Conservation (phyloP, 2,797 vertebrate genomes). For the Sebastes trivittatus region DNA sequence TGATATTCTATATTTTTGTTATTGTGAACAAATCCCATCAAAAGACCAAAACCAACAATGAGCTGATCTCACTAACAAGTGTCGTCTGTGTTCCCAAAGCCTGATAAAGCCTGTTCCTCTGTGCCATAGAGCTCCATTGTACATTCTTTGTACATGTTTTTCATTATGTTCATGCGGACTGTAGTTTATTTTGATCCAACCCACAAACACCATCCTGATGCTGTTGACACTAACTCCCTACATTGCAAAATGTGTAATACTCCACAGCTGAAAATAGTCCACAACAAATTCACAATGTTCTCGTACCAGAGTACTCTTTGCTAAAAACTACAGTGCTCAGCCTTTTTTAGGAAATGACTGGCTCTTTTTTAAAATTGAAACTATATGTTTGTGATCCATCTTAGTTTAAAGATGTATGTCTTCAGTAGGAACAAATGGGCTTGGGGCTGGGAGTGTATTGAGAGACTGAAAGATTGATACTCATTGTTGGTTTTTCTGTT, state of each 20-base stretch:
- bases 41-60: not conserved
- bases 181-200: not conserved
- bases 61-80: not conserved
- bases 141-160: not conserved
- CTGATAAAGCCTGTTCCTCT: not conserved
- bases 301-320: fast-evolving
- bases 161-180: not conserved
- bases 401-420: not conserved
- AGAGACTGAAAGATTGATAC: not conserved
- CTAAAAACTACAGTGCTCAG: not conserved
- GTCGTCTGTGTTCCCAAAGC: not conserved
- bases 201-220: not conserved
- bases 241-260: not conserved
- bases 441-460: not conserved
- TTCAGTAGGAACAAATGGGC: not conserved
- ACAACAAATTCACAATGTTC: not conserved
- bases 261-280: not conserved
- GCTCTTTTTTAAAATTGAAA: not conserved
- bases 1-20: not conserved
- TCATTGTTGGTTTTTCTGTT: not conserved
- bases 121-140: not conserved
- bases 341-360: not conserved
- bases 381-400: not conserved
- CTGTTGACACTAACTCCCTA: not conserved
- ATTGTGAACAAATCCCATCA: not conserved